These are phyloP conservation scores for Eulemur albifrons DNA, from an alignment of 2,797 vertebrate species.

Conservation along the genomic window DNA sequence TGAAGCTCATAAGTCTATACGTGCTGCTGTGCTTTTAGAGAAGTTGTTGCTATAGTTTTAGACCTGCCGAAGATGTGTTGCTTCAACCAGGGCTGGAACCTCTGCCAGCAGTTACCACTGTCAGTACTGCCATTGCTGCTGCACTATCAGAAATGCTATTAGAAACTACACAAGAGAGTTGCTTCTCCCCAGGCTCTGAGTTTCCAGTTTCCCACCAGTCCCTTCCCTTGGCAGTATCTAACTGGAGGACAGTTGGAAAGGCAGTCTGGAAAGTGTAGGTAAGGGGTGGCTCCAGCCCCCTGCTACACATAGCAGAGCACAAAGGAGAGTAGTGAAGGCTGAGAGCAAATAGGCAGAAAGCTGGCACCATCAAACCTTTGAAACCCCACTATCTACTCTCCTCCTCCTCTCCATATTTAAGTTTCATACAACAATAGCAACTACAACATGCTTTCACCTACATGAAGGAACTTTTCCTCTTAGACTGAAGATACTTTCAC, in stretches of 20 bases:
- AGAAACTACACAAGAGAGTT: not conserved
- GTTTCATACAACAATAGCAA: not conserved
- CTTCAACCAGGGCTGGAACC: not conserved
- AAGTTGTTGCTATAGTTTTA: not conserved
- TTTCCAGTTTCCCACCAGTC: not conserved
- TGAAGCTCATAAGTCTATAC: not conserved
- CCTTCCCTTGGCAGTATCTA: not conserved
- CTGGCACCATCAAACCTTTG: not conserved
- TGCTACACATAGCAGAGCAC: not conserved
- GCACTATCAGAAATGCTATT: not conserved
- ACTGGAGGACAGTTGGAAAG: not conserved
- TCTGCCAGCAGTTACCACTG: not conserved
- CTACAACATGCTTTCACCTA: not conserved
- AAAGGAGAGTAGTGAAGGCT: not conserved
- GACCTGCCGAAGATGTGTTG: not conserved
- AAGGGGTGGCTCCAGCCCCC: not conserved
- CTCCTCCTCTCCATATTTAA: not conserved
- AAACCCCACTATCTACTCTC: not conserved
- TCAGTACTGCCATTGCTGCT: not conserved
- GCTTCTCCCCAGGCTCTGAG: not conserved
- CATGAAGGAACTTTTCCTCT: not conserved
- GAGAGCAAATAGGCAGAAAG: not conserved
- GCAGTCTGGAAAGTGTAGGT: not conserved
- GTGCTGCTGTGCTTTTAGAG: not conserved
- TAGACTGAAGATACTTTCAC: not conserved